Evolutionary conservation across 2,888 invertebrate genomes (phyloP), one percentile per base, ranked within the genome.

Genomic region (Brenthis hecate): DNA sequence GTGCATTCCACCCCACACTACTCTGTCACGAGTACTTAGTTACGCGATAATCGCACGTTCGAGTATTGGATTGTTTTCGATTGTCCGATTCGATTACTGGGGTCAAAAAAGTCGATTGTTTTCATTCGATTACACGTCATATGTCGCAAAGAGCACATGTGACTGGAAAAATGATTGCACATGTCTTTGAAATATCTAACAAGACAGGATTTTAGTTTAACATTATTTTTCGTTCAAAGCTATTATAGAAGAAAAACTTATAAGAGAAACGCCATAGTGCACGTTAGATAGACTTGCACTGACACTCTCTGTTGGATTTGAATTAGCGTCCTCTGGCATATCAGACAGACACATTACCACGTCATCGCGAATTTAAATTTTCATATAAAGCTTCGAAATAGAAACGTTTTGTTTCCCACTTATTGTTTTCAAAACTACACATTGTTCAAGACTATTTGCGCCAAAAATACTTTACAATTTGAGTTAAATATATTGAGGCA

Each of bases 11-110:
- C 79, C 57, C 13, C 72, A 71, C 6, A 82, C 83, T 72, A 78
- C 66, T 62, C 60, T 85, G 89, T 90, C 90, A 84, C 85, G 79
- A 86, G 80, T 89, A 88, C 89, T 91, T 90, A 90, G 84, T 85
- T 82, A 84, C 80, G 84, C 77, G 85, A 89, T 89, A 87, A 89
- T 88, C 85, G 86, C 81, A 80, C 83, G 83, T 85, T 80, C 83
- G 80, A 85, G 87, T 84, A 85, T 85, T 84, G 85, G 85, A 90
- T 90, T 88, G 87, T 86, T 85, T 81, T 81, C 85, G 83, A 84
- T 83, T 83, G 87, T 89, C 88, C 83, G 83, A 87, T 85, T 87
- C 83, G 82, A 86, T 87, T 85, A 76, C 83, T 81, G 82, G 78
- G 81, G 78, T 80, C 78, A 80, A 83, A 84, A 84, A 84, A 84